Evolutionary conservation across 2,797 vertebrate genomes (phyloP).

Genomic region (Aplochiton taeniatus): DNA sequence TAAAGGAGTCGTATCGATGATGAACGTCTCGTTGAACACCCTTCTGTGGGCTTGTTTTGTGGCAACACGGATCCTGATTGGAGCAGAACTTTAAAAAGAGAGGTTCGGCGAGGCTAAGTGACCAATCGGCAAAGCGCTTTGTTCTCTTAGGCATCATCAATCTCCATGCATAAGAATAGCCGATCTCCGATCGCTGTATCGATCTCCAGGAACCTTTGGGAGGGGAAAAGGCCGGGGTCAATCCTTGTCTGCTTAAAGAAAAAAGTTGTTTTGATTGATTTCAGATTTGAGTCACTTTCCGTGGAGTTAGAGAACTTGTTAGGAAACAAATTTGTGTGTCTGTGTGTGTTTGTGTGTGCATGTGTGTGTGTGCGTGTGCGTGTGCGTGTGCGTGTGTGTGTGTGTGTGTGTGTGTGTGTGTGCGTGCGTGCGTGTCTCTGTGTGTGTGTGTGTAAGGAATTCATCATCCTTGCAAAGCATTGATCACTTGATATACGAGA

Average conservation of each 20-base stretch:
- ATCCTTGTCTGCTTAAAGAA: slow-evolving; percentile 30
- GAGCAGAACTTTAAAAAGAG: no score
- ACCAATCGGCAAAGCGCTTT: slow-evolving; percentile 51
- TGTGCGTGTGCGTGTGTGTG: slow-evolving; percentile 39
- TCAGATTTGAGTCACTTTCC: slow-evolving; percentile 17
- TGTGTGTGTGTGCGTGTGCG: slow-evolving; percentile 34
- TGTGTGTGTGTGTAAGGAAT: slow-evolving; percentile 40
- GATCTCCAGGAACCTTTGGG: slow-evolving; percentile 39
- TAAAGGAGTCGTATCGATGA: no score
- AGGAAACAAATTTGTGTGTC: background rate
- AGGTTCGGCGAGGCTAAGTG: slow-evolving; percentile 18
- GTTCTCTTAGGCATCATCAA: slow-evolving; percentile 50
- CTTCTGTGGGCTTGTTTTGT: no score
- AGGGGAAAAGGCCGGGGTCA: slow-evolving; percentile 49
- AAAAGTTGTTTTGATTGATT: slow-evolving; percentile 55
- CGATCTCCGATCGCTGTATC: slow-evolving; percentile 51
- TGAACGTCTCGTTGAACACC: no score
- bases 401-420: background rate
- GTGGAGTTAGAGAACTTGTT: slow-evolving; percentile 26
- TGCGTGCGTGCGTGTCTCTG: no score
- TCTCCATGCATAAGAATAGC: slow-evolving; percentile 52
- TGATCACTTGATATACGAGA: slow-evolving; percentile 43
- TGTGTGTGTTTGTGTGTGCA: background rate
- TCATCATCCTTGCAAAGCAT: slow-evolving; percentile 43
- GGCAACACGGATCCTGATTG: no score